Conservation (phyloP, 2,797 vertebrate genomes). For the Antrozous pallidus region DNA sequence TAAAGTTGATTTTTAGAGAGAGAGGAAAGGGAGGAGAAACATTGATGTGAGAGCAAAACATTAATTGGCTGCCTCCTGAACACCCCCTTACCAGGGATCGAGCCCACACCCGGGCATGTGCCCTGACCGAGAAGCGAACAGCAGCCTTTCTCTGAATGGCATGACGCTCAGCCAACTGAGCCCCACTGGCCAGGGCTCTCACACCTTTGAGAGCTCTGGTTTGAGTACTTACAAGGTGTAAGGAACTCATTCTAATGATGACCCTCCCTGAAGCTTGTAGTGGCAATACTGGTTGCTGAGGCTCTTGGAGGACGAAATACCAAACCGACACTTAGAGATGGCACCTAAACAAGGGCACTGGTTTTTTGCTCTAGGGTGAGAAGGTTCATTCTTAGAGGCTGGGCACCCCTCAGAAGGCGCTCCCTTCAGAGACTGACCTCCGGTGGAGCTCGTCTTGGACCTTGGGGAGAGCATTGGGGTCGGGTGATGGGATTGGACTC, state of each 20-base stretch:
- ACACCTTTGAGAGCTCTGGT: neutral
- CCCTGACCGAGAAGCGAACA: neutral
- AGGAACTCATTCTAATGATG: neutral
- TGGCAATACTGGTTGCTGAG: neutral
- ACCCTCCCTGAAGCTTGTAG: neutral
- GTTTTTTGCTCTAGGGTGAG: neutral
- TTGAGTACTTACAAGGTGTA: neutral
- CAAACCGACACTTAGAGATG: neutral
- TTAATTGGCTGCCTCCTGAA: neutral
- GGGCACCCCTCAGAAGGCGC: neutral
- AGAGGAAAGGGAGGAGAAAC: neutral
- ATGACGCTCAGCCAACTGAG: neutral
- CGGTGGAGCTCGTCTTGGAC: neutral
- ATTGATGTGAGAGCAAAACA: neutral
- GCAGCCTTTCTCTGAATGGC: neutral
- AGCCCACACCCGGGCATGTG: neutral
- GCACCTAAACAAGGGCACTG: neutral
- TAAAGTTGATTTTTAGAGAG: neutral
- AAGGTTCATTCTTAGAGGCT: neutral
- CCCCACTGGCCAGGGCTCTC: neutral
- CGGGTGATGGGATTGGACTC: neutral
- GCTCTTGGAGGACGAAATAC: neutral
- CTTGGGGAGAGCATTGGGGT: neutral
- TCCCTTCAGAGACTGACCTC: neutral
- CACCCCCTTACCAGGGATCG: neutral